These are phyloP conservation scores for Zaprionus africanus DNA, from an alignment of 1,140 invertebrate species.

Conservation along the genomic window DNA sequence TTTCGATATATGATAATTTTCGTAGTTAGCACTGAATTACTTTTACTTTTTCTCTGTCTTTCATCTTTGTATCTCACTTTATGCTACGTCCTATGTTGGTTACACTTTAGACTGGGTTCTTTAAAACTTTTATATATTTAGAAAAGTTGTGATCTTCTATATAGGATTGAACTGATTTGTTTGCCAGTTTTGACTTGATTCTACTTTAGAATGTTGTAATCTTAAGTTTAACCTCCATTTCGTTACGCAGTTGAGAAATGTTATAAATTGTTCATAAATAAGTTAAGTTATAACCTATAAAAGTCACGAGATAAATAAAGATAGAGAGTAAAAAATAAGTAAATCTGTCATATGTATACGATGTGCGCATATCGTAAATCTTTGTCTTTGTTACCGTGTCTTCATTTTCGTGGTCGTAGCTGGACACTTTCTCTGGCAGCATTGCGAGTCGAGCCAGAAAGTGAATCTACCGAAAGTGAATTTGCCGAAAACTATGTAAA, in stretches of 20 bases:
- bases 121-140: no score
- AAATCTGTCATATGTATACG: conserved; percentile 55
- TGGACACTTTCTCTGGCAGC: conserved; percentile 64
- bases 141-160: no score
- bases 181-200: no score
- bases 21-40: conserved; percentile 2
- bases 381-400: conserved; percentile 56
- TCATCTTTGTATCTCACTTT: background rate
- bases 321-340: conserved; percentile 42
- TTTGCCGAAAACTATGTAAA: conserved; percentile 30
- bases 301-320: conserved; percentile 26
- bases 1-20: conserved; percentile 7
- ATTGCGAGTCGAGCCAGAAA: conserved; percentile 31
- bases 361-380: conserved; percentile 66
- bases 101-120: no score
- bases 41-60: conserved; percentile 19
- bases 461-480: conserved; percentile 30
- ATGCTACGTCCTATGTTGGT: background rate
- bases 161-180: no score
- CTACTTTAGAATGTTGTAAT: no score
- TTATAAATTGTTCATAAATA: conserved; percentile 32
- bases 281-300: conserved; percentile 16
- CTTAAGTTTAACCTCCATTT: background rate
- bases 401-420: conserved; percentile 48
- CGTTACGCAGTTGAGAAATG: conserved; percentile 37